These are phyloP conservation scores for Metalampra italica DNA, from an alignment of 2,888 invertebrate genomes.

Conservation along the genomic window DNA sequence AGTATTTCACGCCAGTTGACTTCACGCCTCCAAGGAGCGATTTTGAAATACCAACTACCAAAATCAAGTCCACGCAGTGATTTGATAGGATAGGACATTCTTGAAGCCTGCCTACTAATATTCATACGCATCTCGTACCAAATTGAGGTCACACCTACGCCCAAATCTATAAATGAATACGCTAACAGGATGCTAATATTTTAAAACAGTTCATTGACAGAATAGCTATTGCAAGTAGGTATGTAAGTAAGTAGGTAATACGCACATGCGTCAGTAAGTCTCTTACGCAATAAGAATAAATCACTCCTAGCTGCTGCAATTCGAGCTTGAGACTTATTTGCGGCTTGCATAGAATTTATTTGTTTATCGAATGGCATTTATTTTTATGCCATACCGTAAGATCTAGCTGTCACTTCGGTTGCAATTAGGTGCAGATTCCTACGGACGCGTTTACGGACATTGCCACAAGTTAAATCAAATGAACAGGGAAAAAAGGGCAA, in stretches of 20 bases:
- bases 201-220: constrained; percentile 38
- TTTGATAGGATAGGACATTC: too few relatives aligned
- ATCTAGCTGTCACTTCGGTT: too few relatives aligned
- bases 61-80: too few relatives aligned
- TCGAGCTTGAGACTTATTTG: neutral
- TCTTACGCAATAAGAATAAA: neutral
- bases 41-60: too few relatives aligned
- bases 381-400: neutral
- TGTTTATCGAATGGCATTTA: constrained; percentile 12
- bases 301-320: neutral
- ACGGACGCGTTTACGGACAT: too few relatives aligned
- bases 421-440: too few relatives aligned
- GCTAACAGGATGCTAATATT: constrained; percentile 46
- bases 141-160: constrained; percentile 49
- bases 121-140: neutral
- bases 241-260: neutral
- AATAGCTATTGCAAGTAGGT: constrained; percentile 13
- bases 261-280: neutral
- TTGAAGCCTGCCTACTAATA: neutral
- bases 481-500: too few relatives aligned
- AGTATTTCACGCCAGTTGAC: too few relatives aligned
- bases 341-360: neutral
- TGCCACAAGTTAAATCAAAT: too few relatives aligned
- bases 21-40: too few relatives aligned
- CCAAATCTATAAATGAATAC: constrained; percentile 19